These are phyloP conservation scores for Synanthedon tipuliformis DNA, from an alignment of 2,888 invertebrate genomes.

Conservation along the genomic window DNA sequence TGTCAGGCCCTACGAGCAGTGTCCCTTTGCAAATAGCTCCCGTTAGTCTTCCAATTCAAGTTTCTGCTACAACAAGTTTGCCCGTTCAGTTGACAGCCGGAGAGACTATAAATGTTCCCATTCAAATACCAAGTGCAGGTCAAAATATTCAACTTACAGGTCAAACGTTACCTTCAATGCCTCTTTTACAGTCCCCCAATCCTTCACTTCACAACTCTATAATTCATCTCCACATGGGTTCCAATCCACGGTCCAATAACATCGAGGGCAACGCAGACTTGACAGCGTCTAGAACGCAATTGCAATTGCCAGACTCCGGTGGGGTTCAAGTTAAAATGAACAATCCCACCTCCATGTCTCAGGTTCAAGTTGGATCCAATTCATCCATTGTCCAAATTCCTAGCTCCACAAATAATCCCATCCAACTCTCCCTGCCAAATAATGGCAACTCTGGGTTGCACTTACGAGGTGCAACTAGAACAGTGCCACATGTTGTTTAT, in stretches of 20 bases:
- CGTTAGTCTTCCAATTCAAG: constrained; percentile 57
- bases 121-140: constrained; percentile 44
- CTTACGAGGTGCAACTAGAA: constrained; percentile 38
- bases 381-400: constrained; percentile 51
- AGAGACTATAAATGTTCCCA: constrained; percentile 57
- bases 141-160: constrained; percentile 50
- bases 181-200: constrained; percentile 42
- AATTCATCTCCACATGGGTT: constrained; percentile 61
- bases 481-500: constrained; percentile 71
- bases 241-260: constrained; percentile 36
- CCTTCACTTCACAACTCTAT: constrained; percentile 54
- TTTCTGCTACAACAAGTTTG: constrained; percentile 48
- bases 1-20: constrained; percentile 45
- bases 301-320: constrained; percentile 40
- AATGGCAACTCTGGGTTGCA: constrained; percentile 26
- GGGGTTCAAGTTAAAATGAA: constrained; percentile 48
- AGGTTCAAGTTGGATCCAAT: constrained; percentile 48
- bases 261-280: constrained; percentile 47
- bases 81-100: constrained; percentile 57
- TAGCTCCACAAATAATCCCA: constrained; percentile 44
- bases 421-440: constrained; percentile 39
- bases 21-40: constrained; percentile 54
- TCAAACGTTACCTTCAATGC: constrained; percentile 50
- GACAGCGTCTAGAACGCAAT: constrained; percentile 41
- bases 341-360: constrained; percentile 38